Evolutionary conservation across 2,888 invertebrate genomes (phyloP).

Genomic region (Venusia cambrica): DNA sequence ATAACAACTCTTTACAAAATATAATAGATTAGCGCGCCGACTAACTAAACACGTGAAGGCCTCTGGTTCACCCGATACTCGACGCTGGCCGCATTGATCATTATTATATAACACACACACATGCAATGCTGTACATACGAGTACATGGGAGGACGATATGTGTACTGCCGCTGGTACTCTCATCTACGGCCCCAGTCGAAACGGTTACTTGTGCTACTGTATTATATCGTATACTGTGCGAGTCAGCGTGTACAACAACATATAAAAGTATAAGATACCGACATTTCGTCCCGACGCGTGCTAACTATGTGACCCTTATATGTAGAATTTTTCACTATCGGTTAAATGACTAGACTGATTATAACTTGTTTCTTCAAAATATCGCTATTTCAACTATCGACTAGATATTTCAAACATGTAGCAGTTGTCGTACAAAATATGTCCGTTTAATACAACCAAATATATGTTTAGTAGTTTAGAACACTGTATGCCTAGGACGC

Average conservation of each 20-base stretch:
- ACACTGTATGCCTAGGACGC: too few relatives aligned
- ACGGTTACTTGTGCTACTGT: slow-evolving; percentile 12
- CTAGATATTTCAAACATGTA: not conserved
- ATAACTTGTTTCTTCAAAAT: not conserved
- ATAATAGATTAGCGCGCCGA: slow-evolving; percentile 53
- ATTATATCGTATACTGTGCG: slow-evolving; percentile 15
- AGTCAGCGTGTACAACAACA: too few relatives aligned
- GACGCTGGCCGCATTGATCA: slow-evolving; percentile 3
- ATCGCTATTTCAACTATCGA: not conserved
- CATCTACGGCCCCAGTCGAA: slow-evolving; percentile 2
- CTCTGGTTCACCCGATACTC: slow-evolving; percentile 43
- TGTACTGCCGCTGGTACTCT: too few relatives aligned
- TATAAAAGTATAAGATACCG: too few relatives aligned
- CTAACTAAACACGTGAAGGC: slow-evolving; percentile 61
- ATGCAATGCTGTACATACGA: slow-evolving; percentile 8
- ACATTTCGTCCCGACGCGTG: too few relatives aligned
- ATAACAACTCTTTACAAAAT: slow-evolving; percentile 78
- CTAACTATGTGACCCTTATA: not conserved
- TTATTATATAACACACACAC: slow-evolving; percentile 30
- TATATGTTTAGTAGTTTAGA: too few relatives aligned
- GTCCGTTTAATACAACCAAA: too few relatives aligned
- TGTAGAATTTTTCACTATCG: too few relatives aligned
- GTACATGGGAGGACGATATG: slow-evolving; percentile 37
- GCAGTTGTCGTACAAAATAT: slow-evolving; percentile 3
- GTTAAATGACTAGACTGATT: not conserved